These are phyloP conservation scores for Triplophysa siluroides DNA, from an alignment of 2,113 vertebrate species.

Conservation along the genomic window DNA sequence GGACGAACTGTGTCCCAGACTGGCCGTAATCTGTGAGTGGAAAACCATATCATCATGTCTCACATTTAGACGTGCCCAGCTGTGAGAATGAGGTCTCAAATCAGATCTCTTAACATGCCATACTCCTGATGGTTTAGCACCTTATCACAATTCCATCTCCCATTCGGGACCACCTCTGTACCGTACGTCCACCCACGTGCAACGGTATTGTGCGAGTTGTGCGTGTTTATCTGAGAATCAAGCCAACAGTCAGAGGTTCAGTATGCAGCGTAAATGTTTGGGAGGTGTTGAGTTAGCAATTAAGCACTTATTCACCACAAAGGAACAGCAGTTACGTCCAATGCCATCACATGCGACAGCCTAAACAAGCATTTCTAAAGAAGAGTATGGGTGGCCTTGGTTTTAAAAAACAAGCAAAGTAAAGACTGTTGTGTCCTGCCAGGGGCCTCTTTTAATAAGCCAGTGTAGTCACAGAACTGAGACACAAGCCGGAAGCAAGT, in stretches of 20 bases:
- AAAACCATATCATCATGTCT: conserved; percentile 13
- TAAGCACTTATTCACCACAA: conserved; percentile 19
- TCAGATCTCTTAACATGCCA: conserved; percentile 24
- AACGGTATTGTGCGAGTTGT: neutral
- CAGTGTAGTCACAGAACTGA: conserved; percentile 1
- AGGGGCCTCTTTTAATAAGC: neutral
- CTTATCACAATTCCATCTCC: neutral
- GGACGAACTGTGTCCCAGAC: neutral
- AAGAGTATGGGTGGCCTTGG: conserved; percentile 8
- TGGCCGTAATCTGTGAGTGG: neutral
- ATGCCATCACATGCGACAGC: neutral
- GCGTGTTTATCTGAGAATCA: conserved; percentile 12
- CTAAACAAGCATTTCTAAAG: conserved; percentile 30
- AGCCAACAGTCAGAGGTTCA: neutral
- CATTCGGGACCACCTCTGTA: neutral
- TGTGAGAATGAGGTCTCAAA: neutral
- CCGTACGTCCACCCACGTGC: neutral
- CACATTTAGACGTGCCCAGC: neutral
- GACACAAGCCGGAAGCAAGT: neutral
- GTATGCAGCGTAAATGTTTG: neutral
- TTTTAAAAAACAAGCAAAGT: conserved; percentile 2
- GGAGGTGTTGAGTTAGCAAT: conserved; percentile 26
- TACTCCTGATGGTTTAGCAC: neutral
- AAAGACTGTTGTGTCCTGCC: neutral
- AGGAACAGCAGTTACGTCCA: conserved; percentile 19